Evolutionary conservation across 2,113 vertebrate genomes (phyloP).

Genomic region (Larimichthys polyactis): DNA sequence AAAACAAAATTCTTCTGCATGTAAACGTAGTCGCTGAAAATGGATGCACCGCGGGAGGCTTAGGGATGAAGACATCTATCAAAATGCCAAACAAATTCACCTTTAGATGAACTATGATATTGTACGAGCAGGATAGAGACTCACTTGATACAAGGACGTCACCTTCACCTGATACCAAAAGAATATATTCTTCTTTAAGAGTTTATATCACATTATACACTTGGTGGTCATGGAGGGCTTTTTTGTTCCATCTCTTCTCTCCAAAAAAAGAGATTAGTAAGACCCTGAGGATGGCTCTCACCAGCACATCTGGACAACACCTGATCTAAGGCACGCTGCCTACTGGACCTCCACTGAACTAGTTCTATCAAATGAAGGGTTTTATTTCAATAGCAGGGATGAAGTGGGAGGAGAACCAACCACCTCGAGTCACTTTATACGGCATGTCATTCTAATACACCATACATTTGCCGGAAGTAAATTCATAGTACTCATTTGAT

Average conservation of each 20-base stretch:
- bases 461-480: not conserved
- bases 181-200: not conserved
- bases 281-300: constrained; percentile 46
- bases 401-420: constrained; percentile 34
- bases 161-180: not conserved
- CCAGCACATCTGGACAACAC: constrained; percentile 70
- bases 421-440: not conserved
- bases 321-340: constrained; percentile 60
- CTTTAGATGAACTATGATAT: constrained; percentile 10
- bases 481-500: not conserved
- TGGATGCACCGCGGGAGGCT: constrained; percentile 24
- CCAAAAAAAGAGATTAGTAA: constrained; percentile 49
- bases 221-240: constrained; percentile 30
- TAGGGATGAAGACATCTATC: constrained; percentile 10
- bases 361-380: constrained; percentile 42
- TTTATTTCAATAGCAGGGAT: constrained; percentile 40
- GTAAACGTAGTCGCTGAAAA: constrained; percentile 35
- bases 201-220: constrained; percentile 5
- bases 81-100: constrained; percentile 31
- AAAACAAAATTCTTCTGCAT: constrained; percentile 50
- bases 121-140: not conserved
- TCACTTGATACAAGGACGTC: not conserved
- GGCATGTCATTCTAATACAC: not conserved
- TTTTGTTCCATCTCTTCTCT: constrained; percentile 39
- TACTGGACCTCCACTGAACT: constrained; percentile 54